A percentile compares a stretch with the other conserved stretches of the same genome.
Conservation (phyloP, 1,140 invertebrate genomes). For the Drosophila auraria region DNA sequence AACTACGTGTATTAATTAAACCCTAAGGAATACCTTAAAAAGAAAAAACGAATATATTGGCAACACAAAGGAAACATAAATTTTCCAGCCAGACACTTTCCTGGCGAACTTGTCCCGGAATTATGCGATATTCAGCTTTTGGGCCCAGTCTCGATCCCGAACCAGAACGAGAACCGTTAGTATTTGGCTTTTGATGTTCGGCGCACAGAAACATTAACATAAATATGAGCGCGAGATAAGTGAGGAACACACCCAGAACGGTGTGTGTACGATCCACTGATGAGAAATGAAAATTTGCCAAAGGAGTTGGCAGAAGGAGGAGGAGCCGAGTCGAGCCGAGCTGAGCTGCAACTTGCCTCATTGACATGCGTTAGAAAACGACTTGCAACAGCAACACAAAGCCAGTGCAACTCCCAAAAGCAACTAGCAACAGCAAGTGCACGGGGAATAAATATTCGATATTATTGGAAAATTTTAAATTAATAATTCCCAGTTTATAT, state of each 20-base stretch:
- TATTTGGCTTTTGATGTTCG: conserved; percentile 73
- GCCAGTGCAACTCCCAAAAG: conserved; percentile 6
- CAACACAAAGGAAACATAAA: conserved; percentile 79
- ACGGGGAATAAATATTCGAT: neutral
- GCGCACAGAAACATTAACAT: conserved; percentile 76
- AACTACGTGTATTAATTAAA: conserved; percentile 69
- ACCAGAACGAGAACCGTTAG: conserved; percentile 61
- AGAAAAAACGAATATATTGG: neutral
- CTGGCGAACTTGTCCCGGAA: conserved; percentile 45
- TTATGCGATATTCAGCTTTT: conserved; percentile 13
- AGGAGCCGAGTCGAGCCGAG: conserved; percentile 8
- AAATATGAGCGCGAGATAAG: conserved; percentile 79
- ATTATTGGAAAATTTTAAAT: no score
- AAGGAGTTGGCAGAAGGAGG: conserved; percentile 35
- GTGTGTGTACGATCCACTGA: conserved; percentile 9
- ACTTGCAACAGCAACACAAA: conserved; percentile 17
- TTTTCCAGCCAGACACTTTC: conserved; percentile 73
- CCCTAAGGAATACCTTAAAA: conserved; percentile 20
- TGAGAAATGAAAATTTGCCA: conserved; percentile 50
- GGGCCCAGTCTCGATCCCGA: neutral
- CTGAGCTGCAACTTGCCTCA: conserved; percentile 51
- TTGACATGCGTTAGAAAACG: conserved; percentile 81
- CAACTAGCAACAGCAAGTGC: conserved; percentile 5
- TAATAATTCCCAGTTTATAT: no score
- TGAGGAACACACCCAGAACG: conserved; percentile 70